Evolutionary conservation across 2,888 invertebrate genomes (phyloP), one percentile per base, ranked within the genome.

Genomic region (Drosophila paranaensis): DNA sequence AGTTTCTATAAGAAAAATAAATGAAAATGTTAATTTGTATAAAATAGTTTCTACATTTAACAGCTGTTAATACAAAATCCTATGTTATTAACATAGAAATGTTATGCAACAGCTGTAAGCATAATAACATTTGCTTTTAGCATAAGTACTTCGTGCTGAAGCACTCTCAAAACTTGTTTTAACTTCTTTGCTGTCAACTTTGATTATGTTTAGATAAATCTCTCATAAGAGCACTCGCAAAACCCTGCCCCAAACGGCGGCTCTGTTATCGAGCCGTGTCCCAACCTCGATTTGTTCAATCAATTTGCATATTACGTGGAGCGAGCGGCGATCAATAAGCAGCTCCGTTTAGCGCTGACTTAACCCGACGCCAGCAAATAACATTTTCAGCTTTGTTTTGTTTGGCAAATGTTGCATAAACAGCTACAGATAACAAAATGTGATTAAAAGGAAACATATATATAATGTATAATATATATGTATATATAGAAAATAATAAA

Each of bases 221-320:
- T 30, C n/a, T 10, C 0, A 13, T 25, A 8, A 16, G 0, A 16
- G 0, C n/a, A 11, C 14, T 50, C 1, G 48, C 33, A 33, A 16
- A 14, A 11, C n/a, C 13, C 39, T 14, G 14, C 11, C 35, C 60
- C 58, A 35, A 50, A 43, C 46, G 60, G 40, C 46, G 71, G 42
- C 48, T 57, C 43, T 63, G 65, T 48, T 27, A 25, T 25, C 39
- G 39, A 58, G 67, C 57, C 57, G 79, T 75, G 86, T 71, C 65
- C 60, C 71, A 83, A 78, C 63, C 87, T 70, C 89, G 84, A 87
- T 81, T 87, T 73, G 75, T 78, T 83, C 57, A 62, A 72, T 75
- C 72, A 70, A 83, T 89, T 83, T 76, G 79, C 88, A 89, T 89
- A 89, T 83, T 83, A 81, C 89, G 88, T 70, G 62, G 63, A 63